Evolutionary conservation across 2,888 invertebrate species (phyloP).

Genomic region (Eristalis intricaria): DNA sequence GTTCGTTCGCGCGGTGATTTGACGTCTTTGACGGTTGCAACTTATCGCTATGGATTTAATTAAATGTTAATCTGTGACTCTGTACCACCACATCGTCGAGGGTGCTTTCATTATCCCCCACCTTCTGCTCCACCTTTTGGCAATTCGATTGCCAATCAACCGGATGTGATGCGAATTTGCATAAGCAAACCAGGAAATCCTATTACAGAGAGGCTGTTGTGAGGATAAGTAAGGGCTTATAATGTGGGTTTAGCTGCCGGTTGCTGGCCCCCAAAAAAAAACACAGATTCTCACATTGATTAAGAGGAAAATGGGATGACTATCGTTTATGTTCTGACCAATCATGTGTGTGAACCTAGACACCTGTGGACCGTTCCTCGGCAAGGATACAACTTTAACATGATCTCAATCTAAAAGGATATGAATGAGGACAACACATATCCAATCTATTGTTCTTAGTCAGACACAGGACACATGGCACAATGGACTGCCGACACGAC

Average conservation of each 20-base stretch:
- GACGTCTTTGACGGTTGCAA: constrained; percentile 19
- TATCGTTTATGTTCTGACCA: constrained; percentile 1
- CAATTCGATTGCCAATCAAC: constrained; percentile 42
- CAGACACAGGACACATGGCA: constrained; percentile 5
- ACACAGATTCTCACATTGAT: not conserved
- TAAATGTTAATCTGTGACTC: constrained; percentile 52
- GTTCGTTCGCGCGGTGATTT: constrained; percentile 16
- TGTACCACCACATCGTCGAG: not conserved
- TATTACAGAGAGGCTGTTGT: not conserved
- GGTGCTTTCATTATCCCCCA: not conserved
- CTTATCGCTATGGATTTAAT: constrained; percentile 51
- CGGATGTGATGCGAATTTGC: constrained; percentile 44
- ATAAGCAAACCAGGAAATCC: constrained; percentile 17
- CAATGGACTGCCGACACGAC: constrained; percentile 8
- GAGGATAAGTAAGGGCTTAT: constrained; percentile 4
- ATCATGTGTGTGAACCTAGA: constrained; percentile 22
- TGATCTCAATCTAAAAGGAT: not conserved
- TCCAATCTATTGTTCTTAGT: constrained; percentile 27
- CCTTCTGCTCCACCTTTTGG: constrained; percentile 8
- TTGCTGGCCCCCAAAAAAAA: not conserved
- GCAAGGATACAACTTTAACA: not conserved
- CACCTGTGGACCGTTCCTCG: constrained; percentile 53
- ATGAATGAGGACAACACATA: not conserved
- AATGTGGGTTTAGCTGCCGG: not conserved
- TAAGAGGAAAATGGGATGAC: not conserved